Evolutionary conservation across 1,140 invertebrate genomes (phyloP).

Genomic region (Leptinotarsa lineolata): DNA sequence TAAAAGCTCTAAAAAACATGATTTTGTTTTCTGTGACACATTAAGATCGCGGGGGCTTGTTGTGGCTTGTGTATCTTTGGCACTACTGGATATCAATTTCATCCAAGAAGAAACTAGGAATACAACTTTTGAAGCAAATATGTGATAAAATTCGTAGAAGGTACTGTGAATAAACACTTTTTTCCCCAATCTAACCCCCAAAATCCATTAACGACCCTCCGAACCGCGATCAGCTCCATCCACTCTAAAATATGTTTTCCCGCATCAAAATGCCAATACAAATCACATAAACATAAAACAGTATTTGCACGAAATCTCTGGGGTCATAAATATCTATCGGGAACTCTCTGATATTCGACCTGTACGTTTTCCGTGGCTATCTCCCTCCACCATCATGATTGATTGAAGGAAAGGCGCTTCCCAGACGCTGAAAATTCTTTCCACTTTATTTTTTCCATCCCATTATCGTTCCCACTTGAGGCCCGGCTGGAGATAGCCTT

Average conservation of each 20-base stretch:
- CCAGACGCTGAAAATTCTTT: slow-evolving; percentile 6
- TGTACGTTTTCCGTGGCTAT: slow-evolving; percentile 15
- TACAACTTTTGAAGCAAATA: too few species aligned
- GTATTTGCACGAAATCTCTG: slow-evolving; percentile 4
- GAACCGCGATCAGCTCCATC: background rate
- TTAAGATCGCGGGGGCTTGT: too few species aligned
- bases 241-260: background rate
- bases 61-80: too few species aligned
- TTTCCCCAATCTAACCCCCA: too few species aligned
- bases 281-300: slow-evolving; percentile 8
- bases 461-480: background rate
- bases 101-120: too few species aligned
- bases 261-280: slow-evolving; percentile 2
- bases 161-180: too few species aligned
- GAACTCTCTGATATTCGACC: slow-evolving; percentile 18
- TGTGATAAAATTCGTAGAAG: too few species aligned
- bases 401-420: slow-evolving; percentile 13
- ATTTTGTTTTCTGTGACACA: too few species aligned
- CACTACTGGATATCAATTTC: too few species aligned
- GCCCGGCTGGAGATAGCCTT: background rate
- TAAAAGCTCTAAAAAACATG: too few species aligned
- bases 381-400: slow-evolving; percentile 20
- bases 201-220: background rate
- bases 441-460: slow-evolving; percentile 21
- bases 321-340: slow-evolving; percentile 24